Evolutionary conservation across 2,888 invertebrate genomes (phyloP).

Genomic region (Diaprepes abbreviatus): DNA sequence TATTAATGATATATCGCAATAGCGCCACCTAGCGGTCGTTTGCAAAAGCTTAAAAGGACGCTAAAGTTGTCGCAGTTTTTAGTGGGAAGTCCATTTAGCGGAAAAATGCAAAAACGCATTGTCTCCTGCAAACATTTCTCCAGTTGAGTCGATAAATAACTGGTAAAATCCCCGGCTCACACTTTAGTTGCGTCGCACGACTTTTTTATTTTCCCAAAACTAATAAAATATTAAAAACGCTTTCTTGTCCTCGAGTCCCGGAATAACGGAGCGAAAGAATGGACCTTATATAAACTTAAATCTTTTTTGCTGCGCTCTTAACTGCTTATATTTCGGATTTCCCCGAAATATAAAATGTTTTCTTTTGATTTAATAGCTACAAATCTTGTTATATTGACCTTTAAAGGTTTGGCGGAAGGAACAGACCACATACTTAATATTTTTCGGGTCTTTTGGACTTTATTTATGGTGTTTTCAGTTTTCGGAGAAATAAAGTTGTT

Average conservation of each 20-base stretch:
- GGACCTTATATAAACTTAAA: constrained; percentile 16
- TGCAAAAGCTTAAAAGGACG: too few species aligned
- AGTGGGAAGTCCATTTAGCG: neutral
- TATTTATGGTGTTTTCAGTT: neutral
- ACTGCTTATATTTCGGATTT: constrained; percentile 12
- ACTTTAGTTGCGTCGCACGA: constrained; percentile 18
- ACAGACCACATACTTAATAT: constrained; percentile 2
- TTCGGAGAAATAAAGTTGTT: too few species aligned
- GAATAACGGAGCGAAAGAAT: constrained; percentile 2
- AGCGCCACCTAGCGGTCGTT: too few species aligned
- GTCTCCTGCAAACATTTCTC: neutral
- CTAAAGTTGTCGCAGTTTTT: too few species aligned
- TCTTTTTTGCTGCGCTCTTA: neutral
- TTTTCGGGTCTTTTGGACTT: neutral
- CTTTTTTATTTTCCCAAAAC: constrained; percentile 27
- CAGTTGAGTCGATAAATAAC: constrained; percentile 11
- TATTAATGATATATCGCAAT: too few species aligned
- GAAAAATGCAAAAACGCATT: too few species aligned
- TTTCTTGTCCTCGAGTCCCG: neutral
- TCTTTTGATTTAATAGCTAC: constrained; percentile 2
- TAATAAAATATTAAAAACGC: constrained; percentile 27
- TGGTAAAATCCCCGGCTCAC: neutral
- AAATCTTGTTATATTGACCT: neutral
- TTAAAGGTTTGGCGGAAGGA: neutral
- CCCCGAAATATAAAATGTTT: constrained; percentile 6